These are phyloP conservation scores for Drosophila lacertosa DNA, from an alignment of 1,140 invertebrate genomes.

Conservation along the genomic window DNA sequence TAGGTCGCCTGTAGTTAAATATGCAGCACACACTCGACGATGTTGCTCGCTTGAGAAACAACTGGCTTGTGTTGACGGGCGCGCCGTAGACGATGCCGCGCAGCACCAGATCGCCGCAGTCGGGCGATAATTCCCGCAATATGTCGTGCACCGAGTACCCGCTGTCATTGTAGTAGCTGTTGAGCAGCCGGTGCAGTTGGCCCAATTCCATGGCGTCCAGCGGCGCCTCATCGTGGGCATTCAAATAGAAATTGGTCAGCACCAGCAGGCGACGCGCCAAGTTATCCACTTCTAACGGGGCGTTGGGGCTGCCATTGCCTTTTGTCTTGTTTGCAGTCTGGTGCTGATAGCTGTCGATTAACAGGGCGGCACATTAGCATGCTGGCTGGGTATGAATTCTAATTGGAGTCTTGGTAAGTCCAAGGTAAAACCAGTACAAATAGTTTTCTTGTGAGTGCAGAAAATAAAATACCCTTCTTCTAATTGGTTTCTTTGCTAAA, in stretches of 20 bases:
- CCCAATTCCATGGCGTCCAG: constrained; percentile 49
- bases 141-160: constrained; percentile 72
- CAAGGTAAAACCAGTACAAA: not conserved
- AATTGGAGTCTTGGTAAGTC: constrained; percentile 85
- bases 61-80: constrained; percentile 58
- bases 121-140: constrained; percentile 62
- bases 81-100: constrained; percentile 66
- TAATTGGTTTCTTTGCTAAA: no score
- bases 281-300: constrained; percentile 38
- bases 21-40: constrained; percentile 78
- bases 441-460: not conserved
- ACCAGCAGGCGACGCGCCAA: constrained; percentile 60
- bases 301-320: constrained; percentile 17
- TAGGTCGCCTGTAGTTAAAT: constrained; percentile 70
- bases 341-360: constrained; percentile 60
- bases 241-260: constrained; percentile 64
- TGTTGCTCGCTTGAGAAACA: constrained; percentile 68
- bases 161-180: constrained; percentile 56
- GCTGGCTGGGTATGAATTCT: constrained; percentile 84
- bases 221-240: constrained; percentile 49
- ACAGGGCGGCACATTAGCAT: constrained; percentile 55
- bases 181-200: constrained; percentile 61
- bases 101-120: constrained; percentile 67
- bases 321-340: constrained; percentile 27
- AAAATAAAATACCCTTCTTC: not conserved